A percentile compares a stretch with the other conserved stretches of the same genome.
Conservation (phyloP, 2,113 vertebrate species). For the Brachypodius melanocephalos region DNA sequence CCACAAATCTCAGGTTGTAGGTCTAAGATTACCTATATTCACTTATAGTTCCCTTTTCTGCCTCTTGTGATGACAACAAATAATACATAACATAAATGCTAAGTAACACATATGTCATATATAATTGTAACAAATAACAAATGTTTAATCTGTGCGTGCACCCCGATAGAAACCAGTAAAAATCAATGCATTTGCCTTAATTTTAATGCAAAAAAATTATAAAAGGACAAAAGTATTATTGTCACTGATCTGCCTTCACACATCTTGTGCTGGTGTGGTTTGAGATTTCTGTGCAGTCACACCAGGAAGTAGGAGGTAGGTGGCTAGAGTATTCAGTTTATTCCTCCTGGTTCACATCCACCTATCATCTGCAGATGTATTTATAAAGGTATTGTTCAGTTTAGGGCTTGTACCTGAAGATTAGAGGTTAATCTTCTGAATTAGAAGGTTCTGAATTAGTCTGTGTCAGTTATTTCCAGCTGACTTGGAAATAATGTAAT, state of each 20-base stretch:
- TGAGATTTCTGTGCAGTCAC: neutral
- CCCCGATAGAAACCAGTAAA: fast-evolving
- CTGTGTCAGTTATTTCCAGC: neutral
- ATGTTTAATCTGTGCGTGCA: neutral
- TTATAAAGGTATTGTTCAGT: neutral
- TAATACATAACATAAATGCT: neutral
- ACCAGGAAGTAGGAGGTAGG: neutral
- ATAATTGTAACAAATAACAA: neutral
- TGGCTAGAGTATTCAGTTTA: neutral
- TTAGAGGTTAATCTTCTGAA: neutral
- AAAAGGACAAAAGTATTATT: neutral
- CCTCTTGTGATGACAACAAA: neutral
- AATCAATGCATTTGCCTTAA: neutral
- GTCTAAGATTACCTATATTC: neutral
- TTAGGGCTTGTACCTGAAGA: neutral
- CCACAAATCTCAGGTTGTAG: neutral
- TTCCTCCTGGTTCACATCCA: neutral
- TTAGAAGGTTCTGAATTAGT: neutral
- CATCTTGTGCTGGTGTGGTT: neutral
- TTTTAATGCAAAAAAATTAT: neutral
- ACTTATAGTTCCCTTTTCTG: neutral
- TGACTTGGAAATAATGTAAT: neutral
- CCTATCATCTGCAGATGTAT: neutral
- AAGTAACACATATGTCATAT: neutral
- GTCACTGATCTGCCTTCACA: neutral